Conservation (phyloP, 2,113 vertebrate genomes). For the Colius striatus region DNA sequence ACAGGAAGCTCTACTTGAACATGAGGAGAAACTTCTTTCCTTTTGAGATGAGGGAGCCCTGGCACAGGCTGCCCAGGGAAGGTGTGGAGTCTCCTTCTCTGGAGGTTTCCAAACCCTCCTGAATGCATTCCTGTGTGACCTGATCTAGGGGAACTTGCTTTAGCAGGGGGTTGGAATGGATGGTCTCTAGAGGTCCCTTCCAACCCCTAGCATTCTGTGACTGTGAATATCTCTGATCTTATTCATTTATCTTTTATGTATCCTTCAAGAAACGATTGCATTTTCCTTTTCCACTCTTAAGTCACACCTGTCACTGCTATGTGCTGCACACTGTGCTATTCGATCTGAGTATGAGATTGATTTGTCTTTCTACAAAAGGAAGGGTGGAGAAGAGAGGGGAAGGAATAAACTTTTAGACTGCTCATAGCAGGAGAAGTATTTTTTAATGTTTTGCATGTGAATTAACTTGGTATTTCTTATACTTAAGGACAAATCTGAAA, state of each 20-base stretch:
- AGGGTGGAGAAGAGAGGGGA: background rate
- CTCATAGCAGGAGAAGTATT: background rate
- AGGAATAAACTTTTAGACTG: background rate
- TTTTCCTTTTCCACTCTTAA: background rate
- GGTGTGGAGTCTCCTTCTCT: too few relatives aligned
- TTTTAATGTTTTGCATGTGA: background rate
- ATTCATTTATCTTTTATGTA: background rate
- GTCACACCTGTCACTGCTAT: background rate
- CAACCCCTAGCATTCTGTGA: too few relatives aligned
- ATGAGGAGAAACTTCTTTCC: too few relatives aligned
- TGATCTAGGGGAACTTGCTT: too few relatives aligned
- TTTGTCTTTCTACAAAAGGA: background rate
- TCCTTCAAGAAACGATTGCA: background rate
- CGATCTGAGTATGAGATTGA: background rate
- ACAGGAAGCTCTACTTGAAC: too few relatives aligned
- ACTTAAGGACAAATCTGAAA: background rate
- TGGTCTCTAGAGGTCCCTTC: too few relatives aligned
- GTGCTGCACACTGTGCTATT: accelerated
- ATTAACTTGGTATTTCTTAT: background rate
- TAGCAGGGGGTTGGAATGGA: too few relatives aligned
- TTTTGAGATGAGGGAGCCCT: too few relatives aligned
- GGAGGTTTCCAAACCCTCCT: too few relatives aligned
- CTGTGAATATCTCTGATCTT: background rate
- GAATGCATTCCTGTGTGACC: too few relatives aligned
- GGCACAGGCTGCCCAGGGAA: too few relatives aligned